Evolutionary conservation across 1,140 invertebrate species (phyloP), one percentile per base, ranked within the genome.

Genomic region (Monomorium pharaonis): DNA sequence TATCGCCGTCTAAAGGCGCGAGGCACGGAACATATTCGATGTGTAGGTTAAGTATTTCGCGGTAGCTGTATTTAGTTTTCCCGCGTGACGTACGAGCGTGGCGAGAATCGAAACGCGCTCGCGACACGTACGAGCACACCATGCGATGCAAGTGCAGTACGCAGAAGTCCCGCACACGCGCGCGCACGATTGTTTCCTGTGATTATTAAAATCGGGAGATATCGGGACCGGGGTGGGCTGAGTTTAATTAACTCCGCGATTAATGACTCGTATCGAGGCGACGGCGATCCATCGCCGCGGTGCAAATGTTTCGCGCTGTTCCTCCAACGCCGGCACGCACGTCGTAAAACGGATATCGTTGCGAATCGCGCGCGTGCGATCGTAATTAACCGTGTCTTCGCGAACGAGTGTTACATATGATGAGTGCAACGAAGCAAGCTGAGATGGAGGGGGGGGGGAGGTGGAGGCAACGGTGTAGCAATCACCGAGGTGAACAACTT

Each of bases 141-240:
- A 24, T n/a, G 33, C 33, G 63, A 65, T 21, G 30, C 58, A 16
- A 30, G 30, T 37, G 5, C n/a, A n/a, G n/a, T n/a, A 58, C 24
- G 24, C 24, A 12, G 56, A 60, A 60, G 3, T 10, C 42, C 14
- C 24, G 12, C 27, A 3, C 60, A n/a, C 62, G 14, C 37, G 16
- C 62, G 14, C 37, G 16, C 62, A 10, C 62, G 10, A 63, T 44
- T 44, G 37, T 67, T 44, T 67, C 21, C 63, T 14, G 63, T 10
- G 63, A 67, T 47, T 67, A 67, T 67, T 67, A 67, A 67, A 67
- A 67, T 67, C 63, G 14, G 63, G 42, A 67, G 37, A 47, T 67
- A 67, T 67, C 21, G 63, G n/a, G 21, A 27, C 37, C 63, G 63
- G 37, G 63, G 44, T n/a, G n/a, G n/a, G n/a, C n/a, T n/a, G n/a